phyloP scores from a whole-genome alignment of 1,140 invertebrate species.

The Drosophila littoralis region DNA sequence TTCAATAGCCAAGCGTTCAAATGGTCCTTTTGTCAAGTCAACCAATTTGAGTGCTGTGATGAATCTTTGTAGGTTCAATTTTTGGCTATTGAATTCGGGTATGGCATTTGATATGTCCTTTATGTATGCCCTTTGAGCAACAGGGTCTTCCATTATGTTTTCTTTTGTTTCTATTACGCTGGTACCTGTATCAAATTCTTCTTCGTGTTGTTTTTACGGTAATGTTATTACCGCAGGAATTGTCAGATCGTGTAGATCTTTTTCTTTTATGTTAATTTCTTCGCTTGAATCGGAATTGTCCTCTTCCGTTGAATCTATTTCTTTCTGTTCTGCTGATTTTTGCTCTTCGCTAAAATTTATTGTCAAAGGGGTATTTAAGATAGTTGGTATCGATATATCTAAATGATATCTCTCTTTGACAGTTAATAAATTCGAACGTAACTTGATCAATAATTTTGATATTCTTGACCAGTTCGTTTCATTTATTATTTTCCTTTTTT shows the following conservation, averaged over 20 bases:
- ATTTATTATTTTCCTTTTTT: background rate
- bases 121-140: too few relatives aligned
- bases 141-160: background rate
- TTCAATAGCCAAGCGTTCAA: too few relatives aligned
- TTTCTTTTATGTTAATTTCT: too few relatives aligned
- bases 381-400: background rate
- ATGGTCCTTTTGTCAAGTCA: too few relatives aligned
- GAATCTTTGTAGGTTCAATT: too few relatives aligned
- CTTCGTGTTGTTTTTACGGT: background rate
- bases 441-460: conserved; percentile 4
- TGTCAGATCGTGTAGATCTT: too few relatives aligned
- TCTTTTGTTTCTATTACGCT: conserved; percentile 10
- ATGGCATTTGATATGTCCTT: too few relatives aligned
- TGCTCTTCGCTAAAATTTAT: too few relatives aligned
- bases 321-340: background rate
- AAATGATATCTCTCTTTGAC: background rate
- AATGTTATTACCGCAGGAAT: too few relatives aligned
- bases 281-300: background rate
- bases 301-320: conserved; percentile 7
- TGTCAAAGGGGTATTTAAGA: background rate
- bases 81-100: too few relatives aligned
- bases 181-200: conserved; percentile 2
- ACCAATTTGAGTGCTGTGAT: too few relatives aligned
- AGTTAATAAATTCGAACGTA: background rate
- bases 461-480: background rate